Base-by-base conservation (phyloP, 1,140 invertebrate species). In the Macrosteles quadrilineatus region DNA sequence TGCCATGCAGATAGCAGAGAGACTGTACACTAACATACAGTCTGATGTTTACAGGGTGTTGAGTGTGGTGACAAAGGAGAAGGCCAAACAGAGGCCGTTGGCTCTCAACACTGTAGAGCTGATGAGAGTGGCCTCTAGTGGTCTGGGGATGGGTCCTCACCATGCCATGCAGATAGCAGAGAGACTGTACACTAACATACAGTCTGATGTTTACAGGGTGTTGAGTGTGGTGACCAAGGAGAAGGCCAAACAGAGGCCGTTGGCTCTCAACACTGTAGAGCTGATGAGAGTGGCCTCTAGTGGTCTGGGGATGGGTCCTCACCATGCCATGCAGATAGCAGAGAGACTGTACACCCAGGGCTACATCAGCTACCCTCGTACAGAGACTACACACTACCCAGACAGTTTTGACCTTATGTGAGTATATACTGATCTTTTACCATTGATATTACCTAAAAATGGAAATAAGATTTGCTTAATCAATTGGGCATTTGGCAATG, bases 41-140 rank as follows among this genome's bases (percentile, higher is more conserved):
- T n/a, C n/a, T n/a, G n/a, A n/a, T n/a, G n/a, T n/a, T 82, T 79
- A 63, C 76, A 95, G 91, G 30, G 90, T 96, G 45, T 78, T 87
- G 17, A 89, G 85, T 67, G 66, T 76, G 66, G 40, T 64, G 2
- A 65, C 70, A 21, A 75, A 76, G 71, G 74, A 97, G 79, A 95
- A 96, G 78, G 80, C 85, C 0, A 98, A 97, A 79, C 79, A 88
- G 14, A 85, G 94, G 63, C 98, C 98, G 0, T 83, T 88, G 31
- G 97, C 98, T 32, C 83, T 99, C 21, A 99, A 99, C 78, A 99
- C 97, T 0, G 96, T 99, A 0, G 98, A 99, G 80, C 81, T 99
- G 76, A 94, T 99, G 89, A 81, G 95, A 78, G 90, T 97, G 0
- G 96, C 93, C 17, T 97, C 95, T 81, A 92, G 95, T 32, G 85